Conservation (phyloP, 2,888 invertebrate species). For the Ophioninae sp. region DNA sequence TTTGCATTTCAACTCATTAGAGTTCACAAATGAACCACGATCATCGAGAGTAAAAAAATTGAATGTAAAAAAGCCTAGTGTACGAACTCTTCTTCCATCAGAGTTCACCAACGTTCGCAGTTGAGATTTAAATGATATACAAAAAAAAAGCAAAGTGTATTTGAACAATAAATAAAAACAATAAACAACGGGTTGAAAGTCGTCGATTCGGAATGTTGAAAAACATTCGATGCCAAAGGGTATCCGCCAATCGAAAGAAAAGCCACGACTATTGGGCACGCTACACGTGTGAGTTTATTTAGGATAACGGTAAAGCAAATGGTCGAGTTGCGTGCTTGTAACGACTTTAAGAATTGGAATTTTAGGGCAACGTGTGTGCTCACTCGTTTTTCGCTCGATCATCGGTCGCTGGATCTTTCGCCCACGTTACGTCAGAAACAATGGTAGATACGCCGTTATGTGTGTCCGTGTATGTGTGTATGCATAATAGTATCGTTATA, state of each 20-base stretch:
- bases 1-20: too few species aligned
- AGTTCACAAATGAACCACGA: too few species aligned
- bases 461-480: neutral
- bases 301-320: slow-evolving; percentile 51
- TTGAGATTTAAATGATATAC: neutral
- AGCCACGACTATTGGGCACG: slow-evolving; percentile 25
- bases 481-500: neutral
- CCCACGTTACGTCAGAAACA: slow-evolving; percentile 63
- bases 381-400: slow-evolving; percentile 33
- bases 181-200: neutral
- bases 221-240: slow-evolving; percentile 54
- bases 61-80: neutral
- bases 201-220: neutral
- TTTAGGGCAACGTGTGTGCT: slow-evolving; percentile 54
- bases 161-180: slow-evolving; percentile 17
- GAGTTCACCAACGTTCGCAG: neutral
- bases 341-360: slow-evolving; percentile 63
- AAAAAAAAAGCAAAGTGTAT: neutral
- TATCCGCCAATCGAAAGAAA: slow-evolving; percentile 47
- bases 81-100: neutral
- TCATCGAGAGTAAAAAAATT: too few species aligned
- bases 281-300: slow-evolving; percentile 28
- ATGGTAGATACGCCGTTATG: slow-evolving; percentile 29
- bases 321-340: slow-evolving; percentile 48
- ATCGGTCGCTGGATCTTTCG: slow-evolving; percentile 31